phyloP scores from a whole-genome alignment of 2,888 invertebrate species.

The Falcaria lacertinaria region DNA sequence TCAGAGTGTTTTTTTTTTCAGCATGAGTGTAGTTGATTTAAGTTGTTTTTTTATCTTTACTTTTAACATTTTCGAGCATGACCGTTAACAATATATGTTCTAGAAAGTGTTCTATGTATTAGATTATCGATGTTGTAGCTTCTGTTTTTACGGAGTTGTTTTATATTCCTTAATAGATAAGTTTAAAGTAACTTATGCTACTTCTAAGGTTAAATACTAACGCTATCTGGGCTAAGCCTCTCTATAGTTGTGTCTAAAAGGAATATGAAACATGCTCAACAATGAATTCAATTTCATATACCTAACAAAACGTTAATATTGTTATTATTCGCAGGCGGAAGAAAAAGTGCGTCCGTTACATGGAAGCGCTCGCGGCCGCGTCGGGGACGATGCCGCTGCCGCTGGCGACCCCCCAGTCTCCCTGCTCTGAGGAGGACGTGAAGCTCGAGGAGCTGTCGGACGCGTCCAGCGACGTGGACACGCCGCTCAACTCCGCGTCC shows the following conservation, averaged over 20 bases:
- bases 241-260: slow-evolving; percentile 1
- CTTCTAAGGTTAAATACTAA: not conserved
- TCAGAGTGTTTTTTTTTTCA: slow-evolving; percentile 9
- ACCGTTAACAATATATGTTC: slow-evolving; percentile 18
- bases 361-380: slow-evolving; percentile 89
- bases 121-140: slow-evolving; percentile 13
- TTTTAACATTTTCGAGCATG: slow-evolving; percentile 27
- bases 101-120: slow-evolving; percentile 16
- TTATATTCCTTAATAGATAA: not conserved
- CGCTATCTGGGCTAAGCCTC: too few relatives aligned
- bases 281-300: slow-evolving; percentile 1
- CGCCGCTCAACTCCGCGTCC: slow-evolving; percentile 69
- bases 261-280: slow-evolving; percentile 20
- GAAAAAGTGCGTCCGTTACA: slow-evolving; percentile 97
- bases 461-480: slow-evolving; percentile 80
- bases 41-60: slow-evolving; percentile 13
- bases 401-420: slow-evolving; percentile 88
- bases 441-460: slow-evolving; percentile 84
- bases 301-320: slow-evolving; percentile 2
- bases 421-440: slow-evolving; percentile 87
- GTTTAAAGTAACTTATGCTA: too few relatives aligned
- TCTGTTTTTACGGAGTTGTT: not conserved
- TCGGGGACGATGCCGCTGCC: slow-evolving; percentile 86
- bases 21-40: slow-evolving; percentile 28
- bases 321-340: slow-evolving; percentile 87